Evolutionary conservation across 2,888 invertebrate species (phyloP).

Genomic region (Coelogynopora nodosa): DNA sequence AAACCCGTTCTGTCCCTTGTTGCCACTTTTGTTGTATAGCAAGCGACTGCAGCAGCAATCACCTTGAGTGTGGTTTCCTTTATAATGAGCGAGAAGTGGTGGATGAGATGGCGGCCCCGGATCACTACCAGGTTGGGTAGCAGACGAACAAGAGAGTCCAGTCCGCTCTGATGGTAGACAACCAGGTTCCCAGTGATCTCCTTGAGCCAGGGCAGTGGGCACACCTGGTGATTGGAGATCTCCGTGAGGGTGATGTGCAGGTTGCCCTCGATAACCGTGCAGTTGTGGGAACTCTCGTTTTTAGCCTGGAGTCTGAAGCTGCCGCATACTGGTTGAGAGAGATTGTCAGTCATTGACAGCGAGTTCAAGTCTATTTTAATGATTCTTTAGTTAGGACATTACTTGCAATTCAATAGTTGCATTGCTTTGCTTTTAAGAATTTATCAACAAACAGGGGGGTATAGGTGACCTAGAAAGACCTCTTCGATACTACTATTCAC

Average conservation of each 20-base stretch:
- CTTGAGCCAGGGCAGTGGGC: slow-evolving; percentile 4
- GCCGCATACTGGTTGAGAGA: not conserved
- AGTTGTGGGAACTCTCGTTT: not conserved
- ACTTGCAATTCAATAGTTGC: not conserved
- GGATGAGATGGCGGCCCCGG: not conserved
- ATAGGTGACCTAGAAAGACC: too few relatives aligned
- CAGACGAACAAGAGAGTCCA: not conserved
- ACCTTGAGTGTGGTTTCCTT: slow-evolving; percentile 32
- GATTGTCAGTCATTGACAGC: too few relatives aligned
- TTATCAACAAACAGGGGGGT: too few relatives aligned
- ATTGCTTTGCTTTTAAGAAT: too few relatives aligned
- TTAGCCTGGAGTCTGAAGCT: not conserved
- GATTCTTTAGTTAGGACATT: not conserved
- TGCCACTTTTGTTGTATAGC: too few relatives aligned
- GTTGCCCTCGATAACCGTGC: slow-evolving; percentile 41
- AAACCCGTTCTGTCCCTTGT: too few relatives aligned
- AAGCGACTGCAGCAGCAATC: not conserved
- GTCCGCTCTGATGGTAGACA: slow-evolving; percentile 14
- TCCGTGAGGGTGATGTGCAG: slow-evolving; percentile 19
- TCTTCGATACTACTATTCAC: too few relatives aligned
- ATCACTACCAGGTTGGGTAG: slow-evolving; percentile 39
- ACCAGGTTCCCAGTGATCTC: slow-evolving; percentile 41
- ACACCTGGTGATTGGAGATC: not conserved
- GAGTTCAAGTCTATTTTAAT: too few relatives aligned
- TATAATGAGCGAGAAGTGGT: slow-evolving; percentile 34